Evolutionary conservation across 2,797 vertebrate genomes (phyloP).

Genomic region (Scyliorhinus canicula): DNA sequence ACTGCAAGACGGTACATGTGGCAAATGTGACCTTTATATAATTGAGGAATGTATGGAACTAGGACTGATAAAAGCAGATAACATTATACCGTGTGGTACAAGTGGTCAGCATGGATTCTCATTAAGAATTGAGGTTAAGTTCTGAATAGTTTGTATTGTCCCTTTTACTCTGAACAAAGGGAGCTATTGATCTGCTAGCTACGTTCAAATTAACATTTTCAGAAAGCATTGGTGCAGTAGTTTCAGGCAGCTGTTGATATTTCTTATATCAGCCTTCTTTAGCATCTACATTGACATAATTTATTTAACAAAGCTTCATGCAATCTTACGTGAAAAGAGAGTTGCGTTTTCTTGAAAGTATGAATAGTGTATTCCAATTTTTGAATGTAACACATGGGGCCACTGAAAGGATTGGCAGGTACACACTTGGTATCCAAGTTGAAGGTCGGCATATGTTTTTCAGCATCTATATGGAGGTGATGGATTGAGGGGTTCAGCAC

Average conservation of each 20-base stretch:
- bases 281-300: conserved; percentile 64
- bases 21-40: not conserved
- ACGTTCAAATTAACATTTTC: conserved; percentile 65
- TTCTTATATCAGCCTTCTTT: conserved; percentile 60
- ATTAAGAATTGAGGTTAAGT: conserved; percentile 50
- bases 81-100: not conserved
- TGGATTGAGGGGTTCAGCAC: not conserved
- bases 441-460: not conserved
- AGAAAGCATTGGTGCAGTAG: conserved; percentile 65
- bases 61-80: not conserved
- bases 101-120: conserved; percentile 26
- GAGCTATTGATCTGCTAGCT: conserved; percentile 71
- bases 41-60: conserved; percentile 15
- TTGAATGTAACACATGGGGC: not conserved
- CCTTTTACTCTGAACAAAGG: conserved; percentile 76
- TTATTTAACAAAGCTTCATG: conserved; percentile 48
- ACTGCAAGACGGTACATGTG: not conserved
- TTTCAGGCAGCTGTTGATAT: conserved; percentile 67
- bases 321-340: not conserved
- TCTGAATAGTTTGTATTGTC: conserved; percentile 58
- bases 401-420: not conserved
- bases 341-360: not conserved
- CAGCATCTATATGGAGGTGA: not conserved
- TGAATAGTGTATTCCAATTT: not conserved
- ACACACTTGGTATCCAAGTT: not conserved